Evolutionary conservation across 2,888 invertebrate genomes (phyloP).

Genomic region (Anticlea derivata): DNA sequence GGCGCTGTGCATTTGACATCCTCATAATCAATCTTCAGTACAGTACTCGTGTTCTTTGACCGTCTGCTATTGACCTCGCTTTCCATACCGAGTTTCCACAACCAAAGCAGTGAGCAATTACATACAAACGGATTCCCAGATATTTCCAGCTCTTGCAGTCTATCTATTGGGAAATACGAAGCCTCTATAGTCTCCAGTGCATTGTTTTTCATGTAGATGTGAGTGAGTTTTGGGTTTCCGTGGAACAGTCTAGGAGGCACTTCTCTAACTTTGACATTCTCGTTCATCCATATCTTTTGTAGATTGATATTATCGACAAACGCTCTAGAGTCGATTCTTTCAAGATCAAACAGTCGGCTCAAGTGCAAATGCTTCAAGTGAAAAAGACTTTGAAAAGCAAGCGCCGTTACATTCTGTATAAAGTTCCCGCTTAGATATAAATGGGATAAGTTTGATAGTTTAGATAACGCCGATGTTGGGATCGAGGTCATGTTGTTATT

Average conservation of each 20-base stretch:
- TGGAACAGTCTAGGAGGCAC: slow-evolving; percentile 93
- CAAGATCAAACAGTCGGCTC: slow-evolving; percentile 86
- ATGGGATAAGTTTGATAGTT: slow-evolving; percentile 89
- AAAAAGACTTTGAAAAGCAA: slow-evolving; percentile 93
- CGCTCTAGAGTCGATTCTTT: slow-evolving; percentile 89
- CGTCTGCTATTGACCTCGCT: slow-evolving; percentile 68
- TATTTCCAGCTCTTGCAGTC: slow-evolving; percentile 88
- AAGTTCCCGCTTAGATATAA: slow-evolving; percentile 92
- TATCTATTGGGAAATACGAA: slow-evolving; percentile 92
- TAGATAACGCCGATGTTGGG: slow-evolving; percentile 90
- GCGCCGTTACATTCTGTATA: slow-evolving; percentile 87
- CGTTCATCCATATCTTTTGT: slow-evolving; percentile 90
- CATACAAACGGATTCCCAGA: slow-evolving; percentile 93
- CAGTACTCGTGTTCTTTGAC: slow-evolving; percentile 63
- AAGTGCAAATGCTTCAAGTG: slow-evolving; percentile 90
- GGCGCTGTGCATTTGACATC: slow-evolving; percentile 85
- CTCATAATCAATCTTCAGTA: slow-evolving; percentile 82
- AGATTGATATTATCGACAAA: slow-evolving; percentile 94
- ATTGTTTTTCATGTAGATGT: slow-evolving; percentile 90
- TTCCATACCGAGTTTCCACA: slow-evolving; percentile 88
- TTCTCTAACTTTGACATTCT: slow-evolving; percentile 88
- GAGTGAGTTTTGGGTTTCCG: slow-evolving; percentile 90
- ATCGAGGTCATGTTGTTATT: slow-evolving; percentile 92
- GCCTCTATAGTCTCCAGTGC: slow-evolving; percentile 90
- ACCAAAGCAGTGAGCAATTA: slow-evolving; percentile 94